phyloP scores from a whole-genome alignment of 2,797 vertebrate genomes.

The Tragelaphus oryx region DNA sequence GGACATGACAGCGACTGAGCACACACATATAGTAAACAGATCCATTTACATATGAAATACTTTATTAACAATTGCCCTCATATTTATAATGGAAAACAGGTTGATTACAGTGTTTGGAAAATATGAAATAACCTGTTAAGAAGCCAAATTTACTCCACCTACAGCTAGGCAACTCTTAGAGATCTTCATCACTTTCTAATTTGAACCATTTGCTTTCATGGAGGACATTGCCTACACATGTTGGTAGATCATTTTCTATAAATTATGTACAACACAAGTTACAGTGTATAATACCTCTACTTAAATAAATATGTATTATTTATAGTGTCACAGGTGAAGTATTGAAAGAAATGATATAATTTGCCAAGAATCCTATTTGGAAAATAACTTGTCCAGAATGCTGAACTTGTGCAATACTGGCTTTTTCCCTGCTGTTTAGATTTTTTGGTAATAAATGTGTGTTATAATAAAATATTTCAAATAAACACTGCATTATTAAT shows the following conservation, averaged over 20 bases:
- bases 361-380: constrained; percentile 73
- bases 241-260: constrained; percentile 77
- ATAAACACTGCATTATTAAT: constrained; percentile 86
- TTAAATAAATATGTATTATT: constrained; percentile 83
- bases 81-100: not conserved
- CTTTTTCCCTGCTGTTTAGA: constrained; percentile 68
- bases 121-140: not conserved
- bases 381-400: constrained; percentile 76
- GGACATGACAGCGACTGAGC: not conserved
- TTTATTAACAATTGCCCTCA: not conserved
- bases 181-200: constrained; percentile 54
- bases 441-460: constrained; percentile 81
- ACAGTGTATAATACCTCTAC: constrained; percentile 71
- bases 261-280: constrained; percentile 79
- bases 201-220: constrained; percentile 55
- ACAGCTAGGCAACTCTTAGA: constrained; percentile 1
- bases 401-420: constrained; percentile 60
- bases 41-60: not conserved
- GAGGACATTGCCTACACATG: constrained; percentile 66
- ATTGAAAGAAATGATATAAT: constrained; percentile 75
- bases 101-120: constrained; percentile 15
- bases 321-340: constrained; percentile 81
- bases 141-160: not conserved
- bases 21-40: not conserved
- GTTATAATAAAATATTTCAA: constrained; percentile 86